Percentiles rank a stretch among this genome's conserved stretches.
Evolutionary conservation across 2,888 invertebrate species (phyloP).

Genomic region (Plagiodera versicolora): DNA sequence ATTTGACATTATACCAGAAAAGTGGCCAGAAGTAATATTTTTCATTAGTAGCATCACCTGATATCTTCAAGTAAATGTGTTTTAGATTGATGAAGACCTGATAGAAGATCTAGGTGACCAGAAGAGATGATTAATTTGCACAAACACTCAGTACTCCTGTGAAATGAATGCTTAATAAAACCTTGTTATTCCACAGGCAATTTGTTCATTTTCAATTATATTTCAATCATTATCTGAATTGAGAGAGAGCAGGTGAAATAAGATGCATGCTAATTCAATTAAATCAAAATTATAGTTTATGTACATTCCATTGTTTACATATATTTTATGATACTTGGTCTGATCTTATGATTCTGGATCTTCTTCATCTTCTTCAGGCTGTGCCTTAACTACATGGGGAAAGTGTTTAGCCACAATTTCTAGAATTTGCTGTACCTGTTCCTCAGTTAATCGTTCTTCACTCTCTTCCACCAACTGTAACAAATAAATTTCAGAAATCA

Average conservation of each 20-base stretch:
- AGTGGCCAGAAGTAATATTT: constrained; percentile 98
- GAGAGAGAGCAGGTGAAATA: too few species aligned
- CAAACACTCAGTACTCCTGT: background rate
- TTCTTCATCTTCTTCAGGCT: constrained; percentile 38
- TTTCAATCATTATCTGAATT: background rate
- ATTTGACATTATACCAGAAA: constrained; percentile 96
- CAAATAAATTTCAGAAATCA: too few species aligned
- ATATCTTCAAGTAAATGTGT: constrained; percentile 18
- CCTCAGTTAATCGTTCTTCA: constrained; percentile 83
- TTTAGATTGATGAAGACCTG: constrained; percentile 83
- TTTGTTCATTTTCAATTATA: background rate
- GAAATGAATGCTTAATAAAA: background rate
- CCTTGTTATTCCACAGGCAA: background rate
- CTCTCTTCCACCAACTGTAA: constrained; percentile 84
- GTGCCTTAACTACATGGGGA: constrained; percentile 54
- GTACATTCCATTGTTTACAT: too few species aligned
- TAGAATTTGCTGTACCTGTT: constrained; percentile 76
- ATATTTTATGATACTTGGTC: constrained; percentile 8
- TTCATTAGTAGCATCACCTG: background rate
- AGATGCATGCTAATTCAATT: too few species aligned
- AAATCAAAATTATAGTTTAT: too few species aligned
- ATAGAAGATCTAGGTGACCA: constrained; percentile 93
- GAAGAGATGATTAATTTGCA: constrained; percentile 68
- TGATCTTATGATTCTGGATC: constrained; percentile 14
- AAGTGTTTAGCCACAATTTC: constrained; percentile 64